Evolutionary conservation across 1,140 invertebrate genomes (phyloP).

Genomic region (Brachionus angularis): DNA sequence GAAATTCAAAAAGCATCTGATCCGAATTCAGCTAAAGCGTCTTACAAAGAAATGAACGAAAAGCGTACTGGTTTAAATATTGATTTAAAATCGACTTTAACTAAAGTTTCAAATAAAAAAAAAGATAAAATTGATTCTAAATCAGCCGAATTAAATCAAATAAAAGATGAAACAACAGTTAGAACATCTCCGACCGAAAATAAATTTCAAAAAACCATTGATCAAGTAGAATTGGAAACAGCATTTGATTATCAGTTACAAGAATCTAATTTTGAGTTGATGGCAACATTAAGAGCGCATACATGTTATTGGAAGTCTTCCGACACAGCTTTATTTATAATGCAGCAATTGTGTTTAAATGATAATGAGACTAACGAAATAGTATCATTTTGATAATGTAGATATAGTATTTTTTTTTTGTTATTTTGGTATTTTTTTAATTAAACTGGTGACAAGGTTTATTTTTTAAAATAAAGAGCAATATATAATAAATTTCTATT

Average conservation of each 20-base stretch:
- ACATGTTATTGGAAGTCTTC: conserved; percentile 69
- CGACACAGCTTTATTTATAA: conserved; percentile 68
- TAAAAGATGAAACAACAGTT: conserved; percentile 25
- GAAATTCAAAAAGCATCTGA: conserved; percentile 63
- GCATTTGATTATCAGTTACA: conserved; percentile 67
- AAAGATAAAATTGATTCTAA: conserved; percentile 26
- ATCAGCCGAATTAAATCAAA: conserved; percentile 34
- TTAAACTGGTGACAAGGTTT: too few relatives aligned
- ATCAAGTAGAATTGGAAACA: conserved; percentile 61
- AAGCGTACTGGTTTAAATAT: conserved; percentile 22
- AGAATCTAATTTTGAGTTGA: conserved; percentile 64
- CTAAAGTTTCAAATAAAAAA: conserved; percentile 11
- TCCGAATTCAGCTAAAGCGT: conserved; percentile 53
- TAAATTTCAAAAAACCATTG: background rate
- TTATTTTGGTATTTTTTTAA: background rate
- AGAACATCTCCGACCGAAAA: background rate
- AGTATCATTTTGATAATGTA: background rate
- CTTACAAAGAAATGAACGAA: conserved; percentile 57
- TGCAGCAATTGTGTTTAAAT: conserved; percentile 49
- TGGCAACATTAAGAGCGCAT: conserved; percentile 67
- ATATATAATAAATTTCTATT: background rate
- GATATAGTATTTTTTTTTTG: background rate
- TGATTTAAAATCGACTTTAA: conserved; percentile 17
- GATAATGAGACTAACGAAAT: background rate
- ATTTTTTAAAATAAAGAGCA: background rate